These are phyloP conservation scores for Motacilla alba DNA, from an alignment of 2,113 vertebrate species.

Conservation along the genomic window DNA sequence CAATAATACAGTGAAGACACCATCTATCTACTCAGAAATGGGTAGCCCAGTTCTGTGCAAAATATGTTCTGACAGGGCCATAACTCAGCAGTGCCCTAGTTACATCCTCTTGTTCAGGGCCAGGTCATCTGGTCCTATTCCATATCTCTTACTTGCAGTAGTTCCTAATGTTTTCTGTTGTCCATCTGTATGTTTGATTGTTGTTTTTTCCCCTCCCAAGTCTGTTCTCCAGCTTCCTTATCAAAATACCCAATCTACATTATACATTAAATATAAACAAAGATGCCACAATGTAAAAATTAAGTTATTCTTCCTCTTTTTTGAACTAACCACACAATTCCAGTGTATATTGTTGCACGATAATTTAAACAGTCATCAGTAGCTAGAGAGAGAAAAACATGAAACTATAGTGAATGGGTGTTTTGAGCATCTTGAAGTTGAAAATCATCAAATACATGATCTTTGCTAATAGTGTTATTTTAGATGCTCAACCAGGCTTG, in stretches of 20 bases:
- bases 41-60: neutral
- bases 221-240: neutral
- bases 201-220: neutral
- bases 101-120: neutral
- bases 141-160: neutral
- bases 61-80: neutral
- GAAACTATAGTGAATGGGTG: fast-evolving
- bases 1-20: neutral
- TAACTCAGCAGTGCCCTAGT: neutral
- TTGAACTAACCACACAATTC: neutral
- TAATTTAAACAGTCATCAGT: neutral
- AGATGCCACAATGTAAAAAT: neutral
- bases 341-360: neutral
- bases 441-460: neutral
- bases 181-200: neutral
- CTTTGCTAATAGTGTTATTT: neutral
- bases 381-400: neutral
- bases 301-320: neutral
- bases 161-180: neutral
- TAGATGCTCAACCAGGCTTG: neutral
- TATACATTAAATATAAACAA: neutral
- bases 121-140: neutral
- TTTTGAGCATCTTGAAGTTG: neutral
- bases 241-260: neutral
- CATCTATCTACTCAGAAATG: neutral